Evolutionary conservation across 1,140 invertebrate genomes (phyloP).

Genomic region (Lordiphosa collinella): DNA sequence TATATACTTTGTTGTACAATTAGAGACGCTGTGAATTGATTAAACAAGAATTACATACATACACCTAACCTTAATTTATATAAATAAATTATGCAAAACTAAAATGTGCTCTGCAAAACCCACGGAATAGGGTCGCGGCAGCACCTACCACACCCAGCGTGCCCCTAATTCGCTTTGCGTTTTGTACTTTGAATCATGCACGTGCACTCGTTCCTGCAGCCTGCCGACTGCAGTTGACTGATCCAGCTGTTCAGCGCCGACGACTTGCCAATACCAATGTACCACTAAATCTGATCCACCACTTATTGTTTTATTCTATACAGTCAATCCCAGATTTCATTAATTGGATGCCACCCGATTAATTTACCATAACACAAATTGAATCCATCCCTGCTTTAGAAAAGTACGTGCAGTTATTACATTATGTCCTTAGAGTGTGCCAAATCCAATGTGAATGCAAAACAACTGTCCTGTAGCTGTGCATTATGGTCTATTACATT

Average conservation of each 20-base stretch:
- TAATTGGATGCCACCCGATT: slow-evolving; percentile 70
- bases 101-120: slow-evolving; percentile 48
- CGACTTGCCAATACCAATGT: slow-evolving; percentile 20
- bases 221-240: slow-evolving; percentile 26
- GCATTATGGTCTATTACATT: slow-evolving; percentile 72
- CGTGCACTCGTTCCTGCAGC: slow-evolving; percentile 37
- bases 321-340: slow-evolving; percentile 76
- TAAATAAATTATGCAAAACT: slow-evolving; percentile 62
- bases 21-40: slow-evolving; percentile 74
- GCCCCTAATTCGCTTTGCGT: slow-evolving; percentile 21
- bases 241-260: slow-evolving; percentile 19
- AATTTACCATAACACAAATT: slow-evolving; percentile 69
- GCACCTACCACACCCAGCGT: slow-evolving; percentile 9
- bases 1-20: slow-evolving; percentile 63
- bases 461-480: slow-evolving; percentile 54
- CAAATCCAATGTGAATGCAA: slow-evolving; percentile 55
- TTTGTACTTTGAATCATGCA: slow-evolving; percentile 42
- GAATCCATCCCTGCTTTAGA: slow-evolving; percentile 74
- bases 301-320: slow-evolving; percentile 66
- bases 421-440: slow-evolving; percentile 60
- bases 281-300: slow-evolving; percentile 32
- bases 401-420: slow-evolving; percentile 73
- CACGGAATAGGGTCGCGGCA: slow-evolving; percentile 29
- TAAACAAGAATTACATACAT: slow-evolving; percentile 59
- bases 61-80: slow-evolving; percentile 45